Evolutionary conservation across 1,140 invertebrate species (phyloP), one percentile per base, ranked within the genome.

Genomic region (Monomorium pharaonis): DNA sequence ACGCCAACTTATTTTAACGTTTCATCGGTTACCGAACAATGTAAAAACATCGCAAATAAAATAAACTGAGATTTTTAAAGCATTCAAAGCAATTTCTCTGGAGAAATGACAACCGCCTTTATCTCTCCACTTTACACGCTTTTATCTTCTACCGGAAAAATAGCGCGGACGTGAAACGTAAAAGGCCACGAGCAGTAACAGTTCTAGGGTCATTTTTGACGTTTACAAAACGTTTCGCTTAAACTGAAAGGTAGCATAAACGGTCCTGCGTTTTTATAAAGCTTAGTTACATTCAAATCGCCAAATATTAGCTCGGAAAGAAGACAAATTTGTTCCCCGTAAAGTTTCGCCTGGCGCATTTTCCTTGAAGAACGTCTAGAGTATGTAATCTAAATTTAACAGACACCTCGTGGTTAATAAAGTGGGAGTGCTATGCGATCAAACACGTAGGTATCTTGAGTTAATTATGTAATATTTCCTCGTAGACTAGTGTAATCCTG

Each of bases 81-180:
- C 51, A 56, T 80, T 69, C 62, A 47, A 21, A 69, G 42, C 51
- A 67, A 80, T 80, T 85, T 69, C 37, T 60, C 51, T 18, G 54
- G 27, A 49, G 24, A 49, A 72, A 63, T 7, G 21, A 16, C 49
- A 54, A 47, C 24, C 54, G 84, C 54, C 27, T 70, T 87, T 86
- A 56, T 77, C 63, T 54, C 62, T 84, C 37, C 77, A 77, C 24
- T 84, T 84, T 75, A 44, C 86, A 65, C 51, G 33, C 87, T 81
- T 89, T 89, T 85, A 89, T 78, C 76, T 89, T 75, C 44, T 47
- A 75, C 65, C 65, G 54, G 81, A 88, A 85, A 89, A 89, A 85
- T 83, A 76, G 67, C 42, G 75, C n/a, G 65, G 65, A 88, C 88
- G 81, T 85, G 86, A 69, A 75, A 60, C 67, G 70, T 51, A 86